Conservation (phyloP, 2,888 invertebrate species). For the Catocala sponsa region DNA sequence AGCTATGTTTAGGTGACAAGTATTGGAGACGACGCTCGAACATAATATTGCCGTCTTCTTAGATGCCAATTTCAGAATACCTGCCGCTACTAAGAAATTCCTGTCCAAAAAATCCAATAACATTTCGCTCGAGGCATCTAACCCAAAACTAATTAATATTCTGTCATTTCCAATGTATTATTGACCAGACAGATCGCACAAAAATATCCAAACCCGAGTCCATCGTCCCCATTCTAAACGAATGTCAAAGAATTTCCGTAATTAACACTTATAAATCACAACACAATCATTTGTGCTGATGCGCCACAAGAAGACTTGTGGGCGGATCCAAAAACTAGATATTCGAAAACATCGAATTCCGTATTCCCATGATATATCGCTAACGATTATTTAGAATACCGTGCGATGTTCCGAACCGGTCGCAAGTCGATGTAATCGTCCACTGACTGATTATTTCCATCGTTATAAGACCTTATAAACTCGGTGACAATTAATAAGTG, state of each 20-base stretch:
- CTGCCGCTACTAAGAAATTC: no score
- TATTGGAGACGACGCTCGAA: no score
- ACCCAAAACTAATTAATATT: no score
- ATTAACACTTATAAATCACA: conserved; percentile 54
- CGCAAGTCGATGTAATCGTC: conserved; percentile 70
- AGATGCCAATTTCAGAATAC: no score
- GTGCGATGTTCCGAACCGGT: conserved; percentile 75
- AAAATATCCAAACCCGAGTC: conserved; percentile 30
- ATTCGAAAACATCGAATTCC: conserved; percentile 55
- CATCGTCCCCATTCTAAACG: conserved; percentile 13
- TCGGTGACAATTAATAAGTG: conserved; percentile 80
- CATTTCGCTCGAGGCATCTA: no score
- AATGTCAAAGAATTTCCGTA: conserved; percentile 34
- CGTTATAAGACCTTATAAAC: conserved; percentile 75
- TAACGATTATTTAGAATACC: conserved; percentile 74
- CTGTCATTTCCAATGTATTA: no score
- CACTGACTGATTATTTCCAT: conserved; percentile 70
- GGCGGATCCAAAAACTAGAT: conserved; percentile 55
- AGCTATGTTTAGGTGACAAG: no score
- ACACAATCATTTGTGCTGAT: conserved; percentile 40
- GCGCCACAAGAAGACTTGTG: conserved; percentile 37
- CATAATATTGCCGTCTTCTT: no score
- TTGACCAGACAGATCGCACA: conserved; percentile 3
- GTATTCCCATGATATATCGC: conserved; percentile 66
- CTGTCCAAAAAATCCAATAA: no score